Base-by-base conservation (phyloP, 2,797 vertebrate species). In the Acanthiza pusilla region DNA sequence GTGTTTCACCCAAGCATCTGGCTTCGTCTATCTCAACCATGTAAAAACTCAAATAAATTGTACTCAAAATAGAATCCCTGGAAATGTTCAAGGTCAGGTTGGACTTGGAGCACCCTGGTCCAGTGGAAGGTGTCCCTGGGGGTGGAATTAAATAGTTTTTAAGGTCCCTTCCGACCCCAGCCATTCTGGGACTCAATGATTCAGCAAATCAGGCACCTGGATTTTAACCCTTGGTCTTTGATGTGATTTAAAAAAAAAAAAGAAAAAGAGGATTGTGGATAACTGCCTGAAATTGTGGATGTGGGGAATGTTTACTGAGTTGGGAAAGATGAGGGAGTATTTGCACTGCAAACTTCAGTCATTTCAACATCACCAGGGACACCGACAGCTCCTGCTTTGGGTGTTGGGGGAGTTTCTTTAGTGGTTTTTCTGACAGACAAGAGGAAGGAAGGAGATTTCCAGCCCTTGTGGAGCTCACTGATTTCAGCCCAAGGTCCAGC, bases 251-350 rank as follows among this genome's bases (percentile, higher is more conserved):
- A 61, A 72, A 23, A 22, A 36, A 6, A 12, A 38, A 40, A 21
- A 42, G 16, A 38, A 38, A 38, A 38, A 38, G 38, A 25, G 3
- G 18, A 10, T 29, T 40, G 74, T 36, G 84, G 76, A 55, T 45
- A 78, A 42, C 23, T 38, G 42, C 23, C 3, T 83, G 76, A 36
- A 89, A 58, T 47, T 26, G 65, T 85, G 75, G 55, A 66, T 74
- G 48, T 65, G 40, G 43, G 65, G 57, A 60, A 13, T 96, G 88
- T 96, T 96, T 93, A 8, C 93, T 6, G 5, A 88, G 90, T 93
- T 95, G 94, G 83, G 96, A 95, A 96, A 96, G 92, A 54, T 22
- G 48, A 50, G 53, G 73, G 85, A 38, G 48, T 96, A 17, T 94
- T 96, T 96, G 62, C 90, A 19, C 72, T 90, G 88, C 82, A 93